Evolutionary conservation across 2,113 vertebrate genomes (phyloP), one percentile per base, ranked within the genome.

Genomic region (Cryptoleucopteryx plumbea): DNA sequence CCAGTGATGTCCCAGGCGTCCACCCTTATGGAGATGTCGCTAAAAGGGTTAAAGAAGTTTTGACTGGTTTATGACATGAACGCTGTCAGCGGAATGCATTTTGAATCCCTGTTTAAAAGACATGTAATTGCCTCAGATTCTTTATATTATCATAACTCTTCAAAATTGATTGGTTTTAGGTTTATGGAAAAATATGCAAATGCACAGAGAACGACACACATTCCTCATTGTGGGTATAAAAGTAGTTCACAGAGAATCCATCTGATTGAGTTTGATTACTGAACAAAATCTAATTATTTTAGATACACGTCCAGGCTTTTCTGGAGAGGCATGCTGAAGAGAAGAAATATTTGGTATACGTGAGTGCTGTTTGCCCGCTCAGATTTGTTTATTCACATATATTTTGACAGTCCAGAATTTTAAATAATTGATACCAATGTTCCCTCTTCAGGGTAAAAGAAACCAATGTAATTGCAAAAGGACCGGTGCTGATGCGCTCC

Each of bases 131-230:
- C 97, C 95, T 98, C 96, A 67, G 97, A 98, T 98, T 98, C 98
- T 98, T 98, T 98, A 97, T 98, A 98, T 98, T 98, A 98, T 98
- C 98, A 98, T 98, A 98, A 98, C 98, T 98, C 98, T 98, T 98
- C 97, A 98, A 98, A 98, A 98, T 94, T 98, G 98, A 98, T 98
- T 98, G 98, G 98, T 98, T 98, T 98, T 98, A 98, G 98, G 97
- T 98, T 98, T 98, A 98, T 98, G 98, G 98, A 98, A 98, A 98
- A 98, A 98, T 98, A 98, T 98, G 98, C 97, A 98, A 98, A 98
- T 98, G 94, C 70, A 2, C 34, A 50, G 92, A 77, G 96, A 97
- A 56, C 67, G 96, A 74, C 96, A 86, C 96, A 94, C 95, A 88
- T 97, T 97, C 97, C 96, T 98, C 95, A 82, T 97, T 36, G 97